Evolutionary conservation across 2,113 vertebrate species (phyloP).

Genomic region (Leucosticte australis): DNA sequence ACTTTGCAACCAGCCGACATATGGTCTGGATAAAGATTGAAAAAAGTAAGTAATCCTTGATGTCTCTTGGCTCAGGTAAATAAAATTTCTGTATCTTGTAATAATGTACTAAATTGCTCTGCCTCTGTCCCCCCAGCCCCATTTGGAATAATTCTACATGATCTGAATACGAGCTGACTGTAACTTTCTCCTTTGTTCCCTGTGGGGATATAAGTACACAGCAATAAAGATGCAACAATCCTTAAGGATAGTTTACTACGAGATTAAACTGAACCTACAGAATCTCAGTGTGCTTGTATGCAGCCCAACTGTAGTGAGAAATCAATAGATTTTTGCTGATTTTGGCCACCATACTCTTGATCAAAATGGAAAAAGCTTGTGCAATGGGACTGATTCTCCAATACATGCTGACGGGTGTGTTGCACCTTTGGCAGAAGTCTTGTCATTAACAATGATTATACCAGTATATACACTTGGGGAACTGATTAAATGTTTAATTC

Average conservation of each 20-base stretch:
- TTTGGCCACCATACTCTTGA: neutral
- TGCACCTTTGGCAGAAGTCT: neutral
- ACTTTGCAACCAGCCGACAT: neutral
- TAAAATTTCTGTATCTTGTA: neutral
- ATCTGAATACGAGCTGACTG: neutral
- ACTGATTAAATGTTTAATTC: neutral
- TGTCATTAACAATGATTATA: neutral
- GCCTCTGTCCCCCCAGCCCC: rapidly evolving
- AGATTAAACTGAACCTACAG: neutral
- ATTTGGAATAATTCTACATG: neutral
- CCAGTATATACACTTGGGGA: neutral
- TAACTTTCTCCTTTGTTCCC: neutral
- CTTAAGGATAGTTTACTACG: neutral
- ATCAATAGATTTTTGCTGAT: neutral
- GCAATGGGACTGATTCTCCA: neutral
- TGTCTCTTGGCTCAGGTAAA: neutral
- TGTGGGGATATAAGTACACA: neutral
- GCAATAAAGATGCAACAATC: neutral
- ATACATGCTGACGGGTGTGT: neutral
- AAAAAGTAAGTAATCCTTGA: neutral
- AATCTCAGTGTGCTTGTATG: neutral
- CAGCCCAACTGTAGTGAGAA: neutral
- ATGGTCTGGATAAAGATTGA: neutral
- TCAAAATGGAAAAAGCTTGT: neutral
- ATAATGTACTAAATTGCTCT: neutral